Evolutionary conservation across 1,140 invertebrate genomes (phyloP).

Genomic region (Brachionus manjavacas): DNA sequence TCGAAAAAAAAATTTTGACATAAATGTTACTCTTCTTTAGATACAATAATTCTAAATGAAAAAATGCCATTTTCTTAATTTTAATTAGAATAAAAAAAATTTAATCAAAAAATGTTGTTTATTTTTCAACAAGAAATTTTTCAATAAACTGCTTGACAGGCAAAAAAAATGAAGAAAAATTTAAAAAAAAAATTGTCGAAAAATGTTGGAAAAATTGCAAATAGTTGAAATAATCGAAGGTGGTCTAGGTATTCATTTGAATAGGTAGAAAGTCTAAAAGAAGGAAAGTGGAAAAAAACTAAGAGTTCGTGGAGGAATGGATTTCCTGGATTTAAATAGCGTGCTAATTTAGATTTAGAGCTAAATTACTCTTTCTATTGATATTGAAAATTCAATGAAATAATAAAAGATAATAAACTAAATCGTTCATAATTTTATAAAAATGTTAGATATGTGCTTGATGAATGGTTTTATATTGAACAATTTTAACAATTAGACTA

Average conservation of each 20-base stretch:
- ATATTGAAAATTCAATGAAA: background rate
- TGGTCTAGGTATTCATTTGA: background rate
- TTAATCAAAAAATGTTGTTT: too few relatives aligned
- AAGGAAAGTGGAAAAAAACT: background rate
- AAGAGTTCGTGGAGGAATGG: background rate
- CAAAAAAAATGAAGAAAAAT: too few relatives aligned
- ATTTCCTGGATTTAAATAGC: background rate
- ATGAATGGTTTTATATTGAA: background rate
- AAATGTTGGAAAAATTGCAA: background rate
- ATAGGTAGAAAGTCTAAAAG: background rate
- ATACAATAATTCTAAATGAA: too few relatives aligned
- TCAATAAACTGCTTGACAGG: too few relatives aligned
- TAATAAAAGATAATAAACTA: background rate
- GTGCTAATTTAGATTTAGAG: background rate
- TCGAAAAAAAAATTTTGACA: too few relatives aligned
- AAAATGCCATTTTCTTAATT: too few relatives aligned
- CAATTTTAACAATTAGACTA: background rate
- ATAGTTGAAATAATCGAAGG: background rate
- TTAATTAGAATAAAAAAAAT: too few relatives aligned
- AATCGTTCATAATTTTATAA: background rate
- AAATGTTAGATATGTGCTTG: background rate
- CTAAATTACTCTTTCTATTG: background rate
- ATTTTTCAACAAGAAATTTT: too few relatives aligned
- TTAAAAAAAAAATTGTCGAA: too few relatives aligned
- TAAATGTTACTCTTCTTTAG: too few relatives aligned